Evolutionary conservation across 2,113 vertebrate genomes (phyloP), one percentile per base, ranked within the genome.

Genomic region (Oenanthe oenanthe): DNA sequence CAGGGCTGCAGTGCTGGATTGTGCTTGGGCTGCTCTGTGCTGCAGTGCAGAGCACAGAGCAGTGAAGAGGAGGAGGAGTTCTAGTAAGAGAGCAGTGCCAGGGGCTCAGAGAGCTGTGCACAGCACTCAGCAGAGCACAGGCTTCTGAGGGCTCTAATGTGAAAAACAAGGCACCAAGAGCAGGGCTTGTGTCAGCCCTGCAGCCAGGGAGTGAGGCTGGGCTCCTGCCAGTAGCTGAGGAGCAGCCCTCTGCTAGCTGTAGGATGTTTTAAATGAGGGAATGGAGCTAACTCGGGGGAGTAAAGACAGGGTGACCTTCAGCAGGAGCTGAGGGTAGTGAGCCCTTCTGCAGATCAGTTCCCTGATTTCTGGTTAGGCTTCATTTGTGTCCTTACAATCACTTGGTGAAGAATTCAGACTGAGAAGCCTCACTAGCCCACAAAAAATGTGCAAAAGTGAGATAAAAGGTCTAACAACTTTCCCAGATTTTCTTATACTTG

Each of bases 61-160:
- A 42, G 56, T 32, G 47, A 77, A 79, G 54, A 56, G 36, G 61
- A 54, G 36, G 11, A 91, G 32, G 42, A 80, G 62, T 26, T 68
- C 32, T 45, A 22, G 56, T 40, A 36, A 40, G 60, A 67, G 78
- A 66, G 12, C 21, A 54, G 85, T 54, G 50, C 36, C 0, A 2
- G 10, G 67, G 74, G 78, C 71, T 88, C 17, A 1, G 75, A 75
- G 50, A 81, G 75, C 34, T 1, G 2, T 42, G 31, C 0, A 0
- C 66, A 54, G n/a, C 0, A 3, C 58, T 83, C 0, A 0, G 36
- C 80, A 62, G 42, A 75, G 31, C 54, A 28, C 2, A 11, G 31
- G 28, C 50, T 66, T 45, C 77, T 24, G 60, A 88, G 61, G 85
- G 61, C 76, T 54, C 19, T 36, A 8, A 25, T 6, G 19, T 47